Evolutionary conservation across 1,140 invertebrate species (phyloP).

Genomic region (Rhyacophila brunnea): DNA sequence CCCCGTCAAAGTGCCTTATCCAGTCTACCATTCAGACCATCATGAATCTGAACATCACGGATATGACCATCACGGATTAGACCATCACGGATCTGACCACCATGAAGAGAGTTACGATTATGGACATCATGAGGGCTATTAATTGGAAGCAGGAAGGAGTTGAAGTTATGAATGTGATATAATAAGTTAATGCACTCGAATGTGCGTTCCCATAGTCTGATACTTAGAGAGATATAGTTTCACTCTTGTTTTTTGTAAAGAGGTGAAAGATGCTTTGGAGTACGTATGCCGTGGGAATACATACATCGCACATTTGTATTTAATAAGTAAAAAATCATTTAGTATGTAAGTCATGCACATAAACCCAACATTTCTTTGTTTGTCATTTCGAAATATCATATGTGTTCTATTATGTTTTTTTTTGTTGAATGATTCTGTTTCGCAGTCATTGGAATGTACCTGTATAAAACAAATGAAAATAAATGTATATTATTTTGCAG

Average conservation of each 20-base stretch:
- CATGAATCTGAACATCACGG: slow-evolving; percentile 37
- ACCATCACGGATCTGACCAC: slow-evolving; percentile 39
- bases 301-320: slow-evolving; percentile 3
- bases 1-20: slow-evolving; percentile 60
- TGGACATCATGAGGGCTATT: slow-evolving; percentile 29
- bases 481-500: neutral
- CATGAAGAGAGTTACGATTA: slow-evolving; percentile 13
- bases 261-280: slow-evolving; percentile 33
- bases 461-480: slow-evolving; percentile 12
- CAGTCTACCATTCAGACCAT: slow-evolving; percentile 51
- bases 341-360: slow-evolving; percentile 17
- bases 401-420: slow-evolving; percentile 20
- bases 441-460: slow-evolving; percentile 29
- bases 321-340: slow-evolving; percentile 7
- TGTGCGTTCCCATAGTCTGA: slow-evolving; percentile 11
- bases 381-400: neutral
- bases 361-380: slow-evolving; percentile 7
- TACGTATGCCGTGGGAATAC: slow-evolving; percentile 14
- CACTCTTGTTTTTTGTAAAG: slow-evolving; percentile 10
- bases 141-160: slow-evolving; percentile 25
- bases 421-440: slow-evolving; percentile 4
- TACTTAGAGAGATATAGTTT: slow-evolving; percentile 34
- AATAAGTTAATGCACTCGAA: slow-evolving; percentile 14
- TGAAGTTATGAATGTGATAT: slow-evolving; percentile 31
- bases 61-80: slow-evolving; percentile 34